Evolutionary conservation across 2,797 vertebrate genomes (phyloP).

Genomic region (Lacerta viridis): DNA sequence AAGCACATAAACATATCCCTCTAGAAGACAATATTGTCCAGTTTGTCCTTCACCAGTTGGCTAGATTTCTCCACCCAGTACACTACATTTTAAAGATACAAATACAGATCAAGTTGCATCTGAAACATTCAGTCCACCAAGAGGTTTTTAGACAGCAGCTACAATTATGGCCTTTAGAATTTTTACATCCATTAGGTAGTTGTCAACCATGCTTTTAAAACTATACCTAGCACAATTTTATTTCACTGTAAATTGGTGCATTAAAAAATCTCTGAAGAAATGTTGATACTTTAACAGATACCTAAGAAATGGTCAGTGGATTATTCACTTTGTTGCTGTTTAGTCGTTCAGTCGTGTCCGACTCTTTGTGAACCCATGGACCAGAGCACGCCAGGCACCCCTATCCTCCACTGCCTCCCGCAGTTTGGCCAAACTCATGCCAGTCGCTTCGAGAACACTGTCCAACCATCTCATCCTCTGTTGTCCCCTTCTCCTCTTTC

Average conservation of each 20-base stretch:
- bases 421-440: no score
- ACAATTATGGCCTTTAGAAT: neutral
- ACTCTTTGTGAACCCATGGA: no score
- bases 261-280: neutral
- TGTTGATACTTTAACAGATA: neutral
- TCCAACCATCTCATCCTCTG: no score
- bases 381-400: no score
- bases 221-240: neutral
- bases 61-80: constrained; percentile 8
- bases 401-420: no score
- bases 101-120: neutral
- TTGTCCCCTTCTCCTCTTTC: no score
- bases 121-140: constrained; percentile 16
- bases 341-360: no score
- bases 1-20: constrained; percentile 36
- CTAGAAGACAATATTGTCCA: constrained; percentile 13
- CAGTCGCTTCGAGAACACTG: no score
- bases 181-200: neutral
- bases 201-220: neutral
- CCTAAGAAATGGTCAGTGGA: neutral
- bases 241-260: no score
- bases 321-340: neutral
- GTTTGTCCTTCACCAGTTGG: constrained; percentile 44
- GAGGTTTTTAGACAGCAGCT: neutral
- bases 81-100: constrained; percentile 33